Percentiles rank a stretch among this genome's conserved stretches.
phyloP scores from a whole-genome alignment of 92 coral and sea anemone species.

The Porites rus region DNA sequence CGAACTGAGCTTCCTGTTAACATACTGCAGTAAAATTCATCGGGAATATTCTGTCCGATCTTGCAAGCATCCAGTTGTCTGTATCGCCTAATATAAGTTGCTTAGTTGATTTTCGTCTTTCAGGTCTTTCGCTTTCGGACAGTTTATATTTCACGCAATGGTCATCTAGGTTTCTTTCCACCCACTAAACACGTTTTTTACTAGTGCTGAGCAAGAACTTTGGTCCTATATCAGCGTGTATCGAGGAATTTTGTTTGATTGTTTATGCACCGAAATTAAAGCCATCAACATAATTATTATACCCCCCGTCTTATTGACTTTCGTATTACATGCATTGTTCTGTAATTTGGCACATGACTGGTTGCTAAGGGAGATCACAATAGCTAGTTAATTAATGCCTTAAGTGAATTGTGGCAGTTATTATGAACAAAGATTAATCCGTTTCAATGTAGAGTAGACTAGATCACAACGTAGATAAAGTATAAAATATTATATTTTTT shows the following conservation, averaged over 20 bases:
- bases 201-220: not conserved
- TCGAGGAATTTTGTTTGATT: not conserved
- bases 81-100: not conserved
- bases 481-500: too few relatives aligned
- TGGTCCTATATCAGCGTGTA: not conserved
- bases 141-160: too few relatives aligned
- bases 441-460: too few relatives aligned
- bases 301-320: not conserved
- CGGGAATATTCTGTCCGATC: not conserved
- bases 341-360: slow-evolving; percentile 23
- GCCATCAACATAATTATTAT: not conserved
- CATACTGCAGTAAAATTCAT: not conserved
- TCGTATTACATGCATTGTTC: not conserved
- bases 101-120: too few relatives aligned
- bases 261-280: slow-evolving; percentile 28
- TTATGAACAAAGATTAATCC: not conserved
- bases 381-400: not conserved
- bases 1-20: not conserved
- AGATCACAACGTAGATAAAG: too few relatives aligned
- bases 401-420: not conserved
- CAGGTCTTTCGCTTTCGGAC: too few relatives aligned
- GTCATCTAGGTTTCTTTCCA: too few relatives aligned
- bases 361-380: slow-evolving; percentile 39
- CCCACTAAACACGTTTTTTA: not conserved
- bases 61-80: not conserved